Evolutionary conservation across 1,140 invertebrate genomes (phyloP).

Genomic region (Hylaeus anthracinus): DNA sequence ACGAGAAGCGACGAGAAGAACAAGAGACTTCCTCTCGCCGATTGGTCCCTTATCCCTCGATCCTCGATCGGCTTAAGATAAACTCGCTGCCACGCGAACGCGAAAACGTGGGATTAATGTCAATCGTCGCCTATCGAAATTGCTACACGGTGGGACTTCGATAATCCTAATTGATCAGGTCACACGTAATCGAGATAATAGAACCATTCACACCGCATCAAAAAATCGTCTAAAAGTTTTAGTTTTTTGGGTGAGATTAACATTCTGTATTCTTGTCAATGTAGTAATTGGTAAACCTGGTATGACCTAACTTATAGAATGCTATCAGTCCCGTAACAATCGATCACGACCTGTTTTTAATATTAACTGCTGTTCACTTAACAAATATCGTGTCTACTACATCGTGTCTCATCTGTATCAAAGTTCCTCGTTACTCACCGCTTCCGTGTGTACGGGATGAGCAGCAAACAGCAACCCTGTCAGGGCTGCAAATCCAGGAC

Average conservation of each 20-base stretch:
- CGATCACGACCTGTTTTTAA: background rate
- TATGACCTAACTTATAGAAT: too few relatives aligned
- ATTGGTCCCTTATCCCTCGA: background rate
- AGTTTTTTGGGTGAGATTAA: background rate
- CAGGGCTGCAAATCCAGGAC: slow-evolving; percentile 85
- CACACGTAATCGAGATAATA: background rate
- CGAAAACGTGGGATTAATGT: slow-evolving; percentile 23
- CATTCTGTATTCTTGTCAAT: too few relatives aligned
- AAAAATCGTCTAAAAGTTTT: background rate
- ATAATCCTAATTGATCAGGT: background rate
- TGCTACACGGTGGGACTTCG: background rate
- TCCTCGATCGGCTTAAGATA: slow-evolving; percentile 40
- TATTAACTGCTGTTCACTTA: background rate
- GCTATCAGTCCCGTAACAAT: too few relatives aligned
- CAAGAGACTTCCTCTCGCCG: background rate
- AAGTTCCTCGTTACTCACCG: slow-evolving; percentile 82
- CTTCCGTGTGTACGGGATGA: slow-evolving; percentile 95
- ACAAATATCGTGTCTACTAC: background rate
- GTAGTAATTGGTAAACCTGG: too few relatives aligned
- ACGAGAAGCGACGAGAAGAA: slow-evolving; percentile 10
- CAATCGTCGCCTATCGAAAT: background rate
- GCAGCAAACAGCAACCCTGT: slow-evolving; percentile 91
- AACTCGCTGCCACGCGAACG: background rate
- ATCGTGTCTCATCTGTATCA: background rate
- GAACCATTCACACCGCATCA: background rate